Percentiles rank a stretch among this genome's conserved stretches.
Conservation (phyloP, 2,797 vertebrate species). For the Heteromormyrus szaboi region DNA sequence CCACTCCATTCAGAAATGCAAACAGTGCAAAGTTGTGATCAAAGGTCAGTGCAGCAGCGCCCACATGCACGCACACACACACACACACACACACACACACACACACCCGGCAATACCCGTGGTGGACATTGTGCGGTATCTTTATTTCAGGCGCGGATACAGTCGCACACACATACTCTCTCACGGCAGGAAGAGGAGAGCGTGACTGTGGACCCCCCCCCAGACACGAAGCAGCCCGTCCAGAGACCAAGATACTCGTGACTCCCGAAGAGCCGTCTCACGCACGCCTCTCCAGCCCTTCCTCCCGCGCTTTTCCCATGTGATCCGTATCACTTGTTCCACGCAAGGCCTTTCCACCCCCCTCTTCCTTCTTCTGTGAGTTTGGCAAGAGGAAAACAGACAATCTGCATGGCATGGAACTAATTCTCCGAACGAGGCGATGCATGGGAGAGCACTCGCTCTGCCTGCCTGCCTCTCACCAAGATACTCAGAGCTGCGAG, state of each 20-base stretch:
- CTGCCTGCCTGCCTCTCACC: slow-evolving; percentile 25
- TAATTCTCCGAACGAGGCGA: slow-evolving; percentile 47
- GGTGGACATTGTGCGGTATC: neutral
- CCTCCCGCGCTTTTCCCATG: neutral
- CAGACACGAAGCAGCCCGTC: slow-evolving; percentile 16
- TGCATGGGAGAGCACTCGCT: slow-evolving; percentile 51
- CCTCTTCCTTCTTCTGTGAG: slow-evolving; percentile 34
- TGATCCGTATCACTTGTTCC: slow-evolving; percentile 54
- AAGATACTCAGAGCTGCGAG: neutral
- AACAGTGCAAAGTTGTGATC: neutral
- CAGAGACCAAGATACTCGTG: slow-evolving; percentile 43
- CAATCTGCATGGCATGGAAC: slow-evolving; percentile 47
- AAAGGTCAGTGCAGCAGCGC: neutral
- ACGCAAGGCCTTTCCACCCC: slow-evolving; percentile 48
- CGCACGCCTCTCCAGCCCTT: slow-evolving; percentile 10
- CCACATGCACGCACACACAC: neutral
- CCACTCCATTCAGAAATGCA: neutral
- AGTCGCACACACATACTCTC: slow-evolving; percentile 20
- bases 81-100: neutral
- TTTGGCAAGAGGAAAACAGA: slow-evolving; percentile 47
- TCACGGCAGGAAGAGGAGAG: slow-evolving; percentile 40
- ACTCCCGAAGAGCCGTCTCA: slow-evolving; percentile 32
- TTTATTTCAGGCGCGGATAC: neutral
- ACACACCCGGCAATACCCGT: neutral
- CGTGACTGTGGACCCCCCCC: slow-evolving; percentile 50